A percentile compares a stretch with the other conserved stretches of the same genome.
These are phyloP conservation scores for Lasioglossum zephyrum DNA, from an alignment of 2,888 invertebrate genomes.

Conservation along the genomic window DNA sequence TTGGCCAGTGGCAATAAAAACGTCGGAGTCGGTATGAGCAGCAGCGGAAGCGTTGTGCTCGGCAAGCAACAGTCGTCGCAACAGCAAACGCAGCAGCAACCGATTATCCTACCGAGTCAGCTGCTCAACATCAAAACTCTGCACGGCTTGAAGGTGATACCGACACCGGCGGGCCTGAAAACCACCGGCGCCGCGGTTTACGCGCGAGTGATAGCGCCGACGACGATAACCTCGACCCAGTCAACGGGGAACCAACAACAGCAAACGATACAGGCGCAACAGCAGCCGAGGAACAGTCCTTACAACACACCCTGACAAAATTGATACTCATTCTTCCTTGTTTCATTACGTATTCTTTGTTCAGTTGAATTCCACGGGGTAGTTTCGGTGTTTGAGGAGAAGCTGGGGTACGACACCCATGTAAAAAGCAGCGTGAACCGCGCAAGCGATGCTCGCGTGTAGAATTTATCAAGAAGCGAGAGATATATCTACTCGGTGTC, in stretches of 20 bases:
- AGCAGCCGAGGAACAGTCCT: conserved; percentile 73
- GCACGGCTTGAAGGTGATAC: conserved; percentile 82
- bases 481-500: neutral
- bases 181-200: conserved; percentile 82
- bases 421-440: conserved; percentile 35
- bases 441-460: neutral
- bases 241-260: conserved; percentile 60
- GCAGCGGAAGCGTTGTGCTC: conserved; percentile 78
- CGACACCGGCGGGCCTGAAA: conserved; percentile 81
- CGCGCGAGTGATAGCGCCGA: conserved; percentile 82
- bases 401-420: conserved; percentile 19
- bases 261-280: conserved; percentile 62
- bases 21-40: conserved; percentile 79
- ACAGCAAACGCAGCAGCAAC: conserved; percentile 77
- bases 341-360: conserved; percentile 39
- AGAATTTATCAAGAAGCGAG: neutral
- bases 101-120: conserved; percentile 82
- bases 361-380: conserved; percentile 27
- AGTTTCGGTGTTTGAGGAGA: conserved; percentile 33
- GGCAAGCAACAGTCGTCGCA: conserved; percentile 74
- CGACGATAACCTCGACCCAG: conserved; percentile 74
- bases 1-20: conserved; percentile 81
- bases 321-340: conserved; percentile 47
- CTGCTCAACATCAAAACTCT: conserved; percentile 82
- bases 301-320: conserved; percentile 76